Conservation (phyloP, 2,113 vertebrate species). For the Muntiacus muntjak region DNA sequence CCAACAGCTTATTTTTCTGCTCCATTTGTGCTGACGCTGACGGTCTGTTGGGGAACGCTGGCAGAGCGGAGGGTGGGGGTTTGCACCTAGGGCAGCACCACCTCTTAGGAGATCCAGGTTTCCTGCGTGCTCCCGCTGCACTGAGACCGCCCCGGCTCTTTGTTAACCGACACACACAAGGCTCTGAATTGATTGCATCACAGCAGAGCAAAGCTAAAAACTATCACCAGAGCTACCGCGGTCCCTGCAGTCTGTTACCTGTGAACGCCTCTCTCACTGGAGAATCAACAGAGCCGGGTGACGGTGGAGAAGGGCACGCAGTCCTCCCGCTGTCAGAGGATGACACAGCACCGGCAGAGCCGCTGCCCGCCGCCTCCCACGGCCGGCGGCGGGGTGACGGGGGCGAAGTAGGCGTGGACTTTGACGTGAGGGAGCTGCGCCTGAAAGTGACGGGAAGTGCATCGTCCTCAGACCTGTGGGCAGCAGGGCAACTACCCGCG, state of each 20-base stretch:
- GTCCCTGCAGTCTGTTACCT: conserved; percentile 58
- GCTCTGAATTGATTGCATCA: not conserved
- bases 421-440: conserved; percentile 93
- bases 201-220: not conserved
- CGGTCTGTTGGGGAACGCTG: not conserved
- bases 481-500: not conserved
- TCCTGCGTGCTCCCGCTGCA: not conserved
- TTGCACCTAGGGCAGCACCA: not conserved
- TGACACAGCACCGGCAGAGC: conserved; percentile 92
- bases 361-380: conserved; percentile 90
- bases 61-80: not conserved
- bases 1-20: not conserved
- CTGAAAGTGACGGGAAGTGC: conserved; percentile 67
- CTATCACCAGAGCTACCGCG: not conserved
- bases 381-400: conserved; percentile 90
- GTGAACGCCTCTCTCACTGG: conserved; percentile 24
- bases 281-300: not conserved
- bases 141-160: not conserved
- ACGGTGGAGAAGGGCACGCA: not conserved
- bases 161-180: not conserved
- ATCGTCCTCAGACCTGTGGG: not conserved
- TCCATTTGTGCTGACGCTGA: conserved; percentile 44
- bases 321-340: conserved; percentile 85
- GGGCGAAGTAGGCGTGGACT: conserved; percentile 94
- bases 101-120: not conserved